Percentiles rank a stretch among this genome's conserved stretches.
Conservation (phyloP, 2,888 invertebrate species). For the Eupeodes latifasciatus region DNA sequence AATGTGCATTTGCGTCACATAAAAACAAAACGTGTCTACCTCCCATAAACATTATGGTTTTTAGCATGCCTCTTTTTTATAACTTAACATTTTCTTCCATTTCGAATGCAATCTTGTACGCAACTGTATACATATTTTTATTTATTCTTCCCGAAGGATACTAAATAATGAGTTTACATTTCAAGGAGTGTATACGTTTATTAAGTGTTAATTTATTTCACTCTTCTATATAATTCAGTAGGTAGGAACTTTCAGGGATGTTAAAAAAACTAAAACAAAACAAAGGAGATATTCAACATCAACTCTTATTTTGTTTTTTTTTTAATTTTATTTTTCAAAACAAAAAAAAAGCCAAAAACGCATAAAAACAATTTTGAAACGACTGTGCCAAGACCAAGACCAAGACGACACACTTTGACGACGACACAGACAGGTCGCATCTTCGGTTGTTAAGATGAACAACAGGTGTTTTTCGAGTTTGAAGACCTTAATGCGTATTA, state of each 20-base stretch:
- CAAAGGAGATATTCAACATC: background rate
- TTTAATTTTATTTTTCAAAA: no score
- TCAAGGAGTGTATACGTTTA: conserved; percentile 31
- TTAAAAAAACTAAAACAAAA: background rate
- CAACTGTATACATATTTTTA: background rate
- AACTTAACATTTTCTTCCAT: background rate
- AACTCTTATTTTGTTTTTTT: background rate
- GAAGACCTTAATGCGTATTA: background rate
- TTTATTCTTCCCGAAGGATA: conserved; percentile 22
- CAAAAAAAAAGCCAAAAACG: background rate
- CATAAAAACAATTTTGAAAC: background rate
- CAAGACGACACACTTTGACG: background rate
- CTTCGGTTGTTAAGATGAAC: background rate
- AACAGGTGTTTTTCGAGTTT: background rate
- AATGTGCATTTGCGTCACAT: background rate
- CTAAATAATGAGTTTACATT: conserved; percentile 29
- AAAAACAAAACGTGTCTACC: background rate
- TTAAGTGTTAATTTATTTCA: conserved; percentile 38
- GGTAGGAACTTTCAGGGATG: background rate
- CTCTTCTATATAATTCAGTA: background rate
- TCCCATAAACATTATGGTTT: background rate
- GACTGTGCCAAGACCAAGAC: no score
- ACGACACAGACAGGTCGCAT: background rate
- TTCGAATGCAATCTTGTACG: background rate
- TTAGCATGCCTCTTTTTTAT: background rate